Conservation (phyloP, 2,113 vertebrate genomes). For the Corvus cornix region DNA sequence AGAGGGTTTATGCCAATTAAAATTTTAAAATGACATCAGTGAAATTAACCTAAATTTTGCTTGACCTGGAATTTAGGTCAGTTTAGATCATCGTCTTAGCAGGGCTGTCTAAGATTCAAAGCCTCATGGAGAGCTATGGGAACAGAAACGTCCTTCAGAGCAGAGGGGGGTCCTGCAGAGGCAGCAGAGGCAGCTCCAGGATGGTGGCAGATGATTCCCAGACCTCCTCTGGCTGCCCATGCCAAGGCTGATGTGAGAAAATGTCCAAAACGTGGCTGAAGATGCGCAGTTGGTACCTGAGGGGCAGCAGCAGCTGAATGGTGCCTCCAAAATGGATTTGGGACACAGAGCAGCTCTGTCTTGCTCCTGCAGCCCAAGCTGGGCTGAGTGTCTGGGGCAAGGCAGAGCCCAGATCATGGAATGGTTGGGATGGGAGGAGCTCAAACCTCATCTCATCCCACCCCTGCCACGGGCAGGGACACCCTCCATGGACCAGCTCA, state of each 20-base stretch:
- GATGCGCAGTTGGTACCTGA: rapidly evolving
- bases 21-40: slow-evolving; percentile 46
- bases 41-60: slow-evolving; percentile 57
- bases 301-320: neutral
- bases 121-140: neutral
- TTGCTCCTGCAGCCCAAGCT: too few relatives aligned
- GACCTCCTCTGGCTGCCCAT: neutral
- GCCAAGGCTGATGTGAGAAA: rapidly evolving
- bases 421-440: neutral
- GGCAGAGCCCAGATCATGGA: neutral
- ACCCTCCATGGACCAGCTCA: rapidly evolving
- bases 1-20: slow-evolving; percentile 52
- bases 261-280: rapidly evolving
- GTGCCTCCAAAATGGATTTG: neutral
- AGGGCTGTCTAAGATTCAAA: neutral
- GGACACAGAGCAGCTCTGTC: neutral
- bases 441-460: neutral
- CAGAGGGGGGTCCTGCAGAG: neutral
- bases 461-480: neutral
- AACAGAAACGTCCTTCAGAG: neutral
- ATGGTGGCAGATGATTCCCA: neutral
- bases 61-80: slow-evolving; percentile 64
- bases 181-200: neutral
- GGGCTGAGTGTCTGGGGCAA: too few relatives aligned
- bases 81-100: slow-evolving; percentile 49